Evolutionary conservation across 2,797 vertebrate genomes (phyloP).

Genomic region (Onychomys leucogaster): DNA sequence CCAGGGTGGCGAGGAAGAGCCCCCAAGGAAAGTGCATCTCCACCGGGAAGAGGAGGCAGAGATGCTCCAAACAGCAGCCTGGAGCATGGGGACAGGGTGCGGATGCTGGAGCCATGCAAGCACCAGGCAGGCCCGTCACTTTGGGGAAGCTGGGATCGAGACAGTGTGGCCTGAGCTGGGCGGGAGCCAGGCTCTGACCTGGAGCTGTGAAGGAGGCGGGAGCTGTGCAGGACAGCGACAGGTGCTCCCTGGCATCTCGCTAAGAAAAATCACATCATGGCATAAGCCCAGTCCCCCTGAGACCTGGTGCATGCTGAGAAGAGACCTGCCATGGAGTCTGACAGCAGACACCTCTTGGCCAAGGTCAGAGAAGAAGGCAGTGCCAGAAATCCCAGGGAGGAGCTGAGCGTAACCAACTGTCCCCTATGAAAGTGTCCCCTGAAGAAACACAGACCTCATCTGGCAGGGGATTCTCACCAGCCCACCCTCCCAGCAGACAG

Average conservation of each 20-base stretch:
- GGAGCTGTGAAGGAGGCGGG: background rate
- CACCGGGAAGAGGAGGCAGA: background rate
- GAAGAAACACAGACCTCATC: background rate
- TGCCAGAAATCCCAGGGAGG: background rate
- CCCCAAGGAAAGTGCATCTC: background rate
- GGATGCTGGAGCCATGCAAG: background rate
- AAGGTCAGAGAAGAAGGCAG: background rate
- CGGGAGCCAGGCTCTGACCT: background rate
- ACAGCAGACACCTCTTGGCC: background rate
- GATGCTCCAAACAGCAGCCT: background rate
- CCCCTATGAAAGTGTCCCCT: background rate
- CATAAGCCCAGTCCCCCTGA: background rate
- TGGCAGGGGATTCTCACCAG: background rate
- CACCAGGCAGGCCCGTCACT: background rate
- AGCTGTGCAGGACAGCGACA: background rate
- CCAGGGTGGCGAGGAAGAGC: background rate
- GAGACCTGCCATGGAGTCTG: background rate
- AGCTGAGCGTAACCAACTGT: background rate
- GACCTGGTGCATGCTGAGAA: background rate
- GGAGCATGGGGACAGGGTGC: fast-evolving
- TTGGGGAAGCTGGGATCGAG: background rate
- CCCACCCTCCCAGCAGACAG: background rate
- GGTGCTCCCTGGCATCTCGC: background rate
- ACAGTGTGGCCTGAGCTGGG: background rate
- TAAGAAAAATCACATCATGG: background rate